phyloP scores from a whole-genome alignment of 2,797 vertebrate species.

The Chromis chromis region DNA sequence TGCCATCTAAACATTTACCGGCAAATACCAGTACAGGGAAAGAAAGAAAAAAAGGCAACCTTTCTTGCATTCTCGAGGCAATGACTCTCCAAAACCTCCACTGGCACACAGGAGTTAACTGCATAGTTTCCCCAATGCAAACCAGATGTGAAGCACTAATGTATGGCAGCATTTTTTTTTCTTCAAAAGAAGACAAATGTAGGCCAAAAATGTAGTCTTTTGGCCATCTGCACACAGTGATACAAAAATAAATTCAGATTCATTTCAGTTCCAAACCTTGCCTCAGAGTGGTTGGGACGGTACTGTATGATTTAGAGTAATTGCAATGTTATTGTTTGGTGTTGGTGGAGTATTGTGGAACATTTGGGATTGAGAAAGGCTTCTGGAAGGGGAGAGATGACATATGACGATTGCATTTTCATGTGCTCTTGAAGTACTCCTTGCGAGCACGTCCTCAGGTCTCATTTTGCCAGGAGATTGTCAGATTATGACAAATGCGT shows the following conservation, averaged over 20 bases:
- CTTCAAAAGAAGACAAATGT: conserved; percentile 81
- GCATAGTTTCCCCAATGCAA: conserved; percentile 87
- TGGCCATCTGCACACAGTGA: conserved; percentile 67
- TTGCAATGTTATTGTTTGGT: conserved; percentile 79
- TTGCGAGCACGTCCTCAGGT: conserved; percentile 32
- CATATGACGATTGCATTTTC: conserved; percentile 56
- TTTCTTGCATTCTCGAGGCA: conserved; percentile 77
- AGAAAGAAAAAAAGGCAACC: conserved; percentile 48
- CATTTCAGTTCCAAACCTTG: conserved; percentile 66
- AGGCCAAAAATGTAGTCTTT: conserved; percentile 78
- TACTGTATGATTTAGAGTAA: conserved; percentile 75
- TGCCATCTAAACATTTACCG: conserved; percentile 76
- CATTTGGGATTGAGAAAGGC: conserved; percentile 38
- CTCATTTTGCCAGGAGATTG: conserved; percentile 47
- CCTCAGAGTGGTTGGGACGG: conserved; percentile 66
- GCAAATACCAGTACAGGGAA: conserved; percentile 75
- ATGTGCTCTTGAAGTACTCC: conserved; percentile 34
- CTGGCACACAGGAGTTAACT: conserved; percentile 83
- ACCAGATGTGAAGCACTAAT: conserved; percentile 89
- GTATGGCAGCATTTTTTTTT: conserved; percentile 82
- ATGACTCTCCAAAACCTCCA: conserved; percentile 81
- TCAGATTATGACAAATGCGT: conserved; percentile 62
- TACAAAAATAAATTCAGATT: conserved; percentile 77
- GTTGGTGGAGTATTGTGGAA: conserved; percentile 60
- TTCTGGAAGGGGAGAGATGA: conserved; percentile 43